These are phyloP conservation scores for Omphaloscelis lunosa DNA, from an alignment of 2,888 invertebrate species.

Conservation along the genomic window DNA sequence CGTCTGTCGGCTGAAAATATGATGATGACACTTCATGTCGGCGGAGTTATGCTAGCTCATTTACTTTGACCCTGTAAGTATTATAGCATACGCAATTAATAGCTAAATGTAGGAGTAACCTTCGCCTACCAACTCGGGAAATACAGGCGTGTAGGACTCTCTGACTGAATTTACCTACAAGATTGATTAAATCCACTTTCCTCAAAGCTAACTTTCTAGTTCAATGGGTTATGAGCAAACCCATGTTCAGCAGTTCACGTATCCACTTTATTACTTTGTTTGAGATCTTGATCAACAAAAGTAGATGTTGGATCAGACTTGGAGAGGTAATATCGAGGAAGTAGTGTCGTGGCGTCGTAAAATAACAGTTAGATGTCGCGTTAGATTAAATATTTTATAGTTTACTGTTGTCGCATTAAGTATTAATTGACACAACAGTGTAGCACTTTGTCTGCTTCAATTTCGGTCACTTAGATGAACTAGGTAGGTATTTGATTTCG, in stretches of 20 bases:
- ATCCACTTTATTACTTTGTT: conserved; percentile 29
- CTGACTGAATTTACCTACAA: no score
- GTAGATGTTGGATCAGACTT: conserved; percentile 5
- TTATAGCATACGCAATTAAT: no score
- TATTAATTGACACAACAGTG: conserved; percentile 24
- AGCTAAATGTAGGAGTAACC: background rate
- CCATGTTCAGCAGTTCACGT: conserved; percentile 2
- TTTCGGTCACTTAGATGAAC: background rate
- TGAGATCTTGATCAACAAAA: conserved; percentile 27
- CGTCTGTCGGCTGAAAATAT: no score
- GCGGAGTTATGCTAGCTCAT: no score
- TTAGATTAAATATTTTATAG: conserved; percentile 41
- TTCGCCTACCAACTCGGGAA: background rate
- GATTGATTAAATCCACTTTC: conserved; percentile 2
- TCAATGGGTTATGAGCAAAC: background rate
- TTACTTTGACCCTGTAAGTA: no score
- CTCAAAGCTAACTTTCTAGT: background rate
- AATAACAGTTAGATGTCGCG: conserved; percentile 15
- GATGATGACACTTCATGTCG: no score
- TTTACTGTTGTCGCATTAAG: background rate
- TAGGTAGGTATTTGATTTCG: no score
- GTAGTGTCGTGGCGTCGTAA: conserved; percentile 28
- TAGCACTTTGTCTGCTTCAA: background rate
- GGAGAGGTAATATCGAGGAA: conserved; percentile 17
- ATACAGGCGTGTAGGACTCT: background rate